These are phyloP conservation scores for Aquatica leii DNA, from an alignment of 2,888 invertebrate genomes.

Conservation along the genomic window DNA sequence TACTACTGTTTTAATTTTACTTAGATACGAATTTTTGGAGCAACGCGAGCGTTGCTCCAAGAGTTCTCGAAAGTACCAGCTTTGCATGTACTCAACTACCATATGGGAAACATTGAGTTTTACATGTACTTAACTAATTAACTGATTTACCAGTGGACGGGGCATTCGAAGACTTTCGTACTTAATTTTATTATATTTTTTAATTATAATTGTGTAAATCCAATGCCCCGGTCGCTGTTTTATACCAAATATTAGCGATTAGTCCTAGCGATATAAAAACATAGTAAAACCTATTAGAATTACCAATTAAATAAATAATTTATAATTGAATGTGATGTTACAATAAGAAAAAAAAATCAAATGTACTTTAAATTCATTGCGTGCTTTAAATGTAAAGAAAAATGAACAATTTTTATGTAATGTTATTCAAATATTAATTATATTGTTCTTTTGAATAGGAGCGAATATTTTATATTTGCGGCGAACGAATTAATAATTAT, in stretches of 20 bases:
- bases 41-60: too few species aligned
- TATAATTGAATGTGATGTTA: constrained; percentile 43
- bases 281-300: constrained; percentile 28
- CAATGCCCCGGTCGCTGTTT: constrained; percentile 18
- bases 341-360: constrained; percentile 43
- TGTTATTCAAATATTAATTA: constrained; percentile 24
- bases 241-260: constrained; percentile 25
- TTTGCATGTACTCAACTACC: too few species aligned
- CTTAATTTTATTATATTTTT: constrained; percentile 9
- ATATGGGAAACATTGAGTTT: too few species aligned
- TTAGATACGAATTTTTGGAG: not conserved
- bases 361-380: constrained; percentile 34
- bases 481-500: constrained; percentile 11
- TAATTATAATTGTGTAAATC: not conserved
- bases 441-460: constrained; percentile 18
- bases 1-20: constrained; percentile 11
- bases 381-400: constrained; percentile 36
- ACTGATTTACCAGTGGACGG: constrained; percentile 13
- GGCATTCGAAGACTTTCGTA: not conserved
- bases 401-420: constrained; percentile 30
- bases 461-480: constrained; percentile 22
- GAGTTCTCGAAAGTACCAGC: too few species aligned
- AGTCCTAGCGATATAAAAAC: constrained; percentile 19
- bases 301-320: constrained; percentile 34
- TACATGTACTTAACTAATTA: not conserved